Conservation (phyloP, 2,113 vertebrate genomes). For the Nannobrachium achirus region DNA sequence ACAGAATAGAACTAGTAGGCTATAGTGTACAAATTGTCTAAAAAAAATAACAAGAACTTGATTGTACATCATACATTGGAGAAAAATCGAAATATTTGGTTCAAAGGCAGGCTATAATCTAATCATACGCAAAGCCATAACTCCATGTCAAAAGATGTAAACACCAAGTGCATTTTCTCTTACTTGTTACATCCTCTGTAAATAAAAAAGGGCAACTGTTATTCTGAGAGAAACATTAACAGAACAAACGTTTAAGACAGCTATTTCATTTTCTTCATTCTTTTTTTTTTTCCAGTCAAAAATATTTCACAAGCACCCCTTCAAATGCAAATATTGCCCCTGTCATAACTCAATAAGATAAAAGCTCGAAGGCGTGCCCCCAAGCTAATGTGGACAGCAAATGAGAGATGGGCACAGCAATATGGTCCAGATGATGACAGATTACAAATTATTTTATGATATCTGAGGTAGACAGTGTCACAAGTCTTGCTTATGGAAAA, state of each 20-base stretch:
- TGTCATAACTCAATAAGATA: slow-evolving; percentile 4
- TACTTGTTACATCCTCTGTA: background rate
- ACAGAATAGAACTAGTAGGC: too few species aligned
- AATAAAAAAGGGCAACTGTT: slow-evolving; percentile 16
- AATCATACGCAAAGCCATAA: too few species aligned
- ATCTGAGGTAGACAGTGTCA: slow-evolving; percentile 67
- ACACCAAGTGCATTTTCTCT: slow-evolving; percentile 7
- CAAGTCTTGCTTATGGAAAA: slow-evolving; percentile 25
- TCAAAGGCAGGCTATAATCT: too few species aligned
- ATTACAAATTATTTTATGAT: slow-evolving; percentile 14
- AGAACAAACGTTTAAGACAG: slow-evolving; percentile 23
- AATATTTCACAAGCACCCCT: background rate
- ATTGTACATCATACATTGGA: too few species aligned
- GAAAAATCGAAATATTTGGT: too few species aligned
- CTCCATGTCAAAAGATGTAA: slow-evolving; percentile 7
- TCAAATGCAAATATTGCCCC: background rate
- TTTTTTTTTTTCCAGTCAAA: slow-evolving; percentile 1
- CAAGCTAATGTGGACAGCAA: background rate
- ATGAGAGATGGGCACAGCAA: too few species aligned
- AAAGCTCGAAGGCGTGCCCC: background rate
- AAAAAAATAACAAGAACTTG: background rate
- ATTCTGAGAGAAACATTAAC: slow-evolving; percentile 22
- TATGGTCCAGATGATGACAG: background rate
- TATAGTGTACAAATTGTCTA: background rate
- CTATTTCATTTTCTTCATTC: slow-evolving; percentile 8